Evolutionary conservation across 2,888 invertebrate genomes (phyloP).

Genomic region (Drosophila algonquin): DNA sequence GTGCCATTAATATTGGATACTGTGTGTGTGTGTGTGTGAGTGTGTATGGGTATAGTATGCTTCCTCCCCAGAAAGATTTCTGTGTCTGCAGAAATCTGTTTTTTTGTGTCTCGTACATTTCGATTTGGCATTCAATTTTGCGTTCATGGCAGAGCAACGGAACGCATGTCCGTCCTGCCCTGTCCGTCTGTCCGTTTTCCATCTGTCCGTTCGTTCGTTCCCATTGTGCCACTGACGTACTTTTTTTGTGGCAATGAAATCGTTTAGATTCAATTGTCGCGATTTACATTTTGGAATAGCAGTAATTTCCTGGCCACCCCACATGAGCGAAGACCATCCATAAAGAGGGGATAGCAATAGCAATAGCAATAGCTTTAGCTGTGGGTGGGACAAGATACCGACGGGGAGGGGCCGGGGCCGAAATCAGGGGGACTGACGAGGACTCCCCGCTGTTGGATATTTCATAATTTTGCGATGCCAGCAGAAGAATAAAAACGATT

Average conservation of each 20-base stretch:
- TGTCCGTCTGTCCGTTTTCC: slow-evolving; percentile 10
- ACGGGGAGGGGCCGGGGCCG: slow-evolving; percentile 1
- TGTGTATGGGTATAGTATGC: not conserved
- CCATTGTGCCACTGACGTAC: slow-evolving; percentile 62
- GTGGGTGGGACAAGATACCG: not conserved
- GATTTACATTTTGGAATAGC: slow-evolving; percentile 75
- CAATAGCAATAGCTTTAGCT: slow-evolving; percentile 24
- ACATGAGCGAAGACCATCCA: slow-evolving; percentile 28
- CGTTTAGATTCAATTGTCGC: slow-evolving; percentile 76
- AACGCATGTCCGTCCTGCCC: slow-evolving; percentile 16
- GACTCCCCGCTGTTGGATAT: slow-evolving; percentile 61
- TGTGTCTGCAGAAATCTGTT: slow-evolving; percentile 28
- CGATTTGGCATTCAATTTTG: slow-evolving; percentile 56
- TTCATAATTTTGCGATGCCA: slow-evolving; percentile 60
- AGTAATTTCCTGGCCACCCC: slow-evolving; percentile 73
- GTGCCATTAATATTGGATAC: not conserved
- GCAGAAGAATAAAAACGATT: slow-evolving; percentile 15
- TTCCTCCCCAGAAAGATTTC: slow-evolving; percentile 7
- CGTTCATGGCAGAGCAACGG: slow-evolving; percentile 32
- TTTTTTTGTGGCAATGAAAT: slow-evolving; percentile 71
- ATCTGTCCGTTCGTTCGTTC: slow-evolving; percentile 20
- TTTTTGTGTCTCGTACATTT: slow-evolving; percentile 32
- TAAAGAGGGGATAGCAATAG: slow-evolving; percentile 34
- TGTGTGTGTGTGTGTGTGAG: slow-evolving; percentile 8
- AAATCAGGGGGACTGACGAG: slow-evolving; percentile 7